Percentiles rank a stretch among this genome's conserved stretches.
Evolutionary conservation across 2,113 vertebrate species (phyloP).

Genomic region (Ancistrus triradiatus): DNA sequence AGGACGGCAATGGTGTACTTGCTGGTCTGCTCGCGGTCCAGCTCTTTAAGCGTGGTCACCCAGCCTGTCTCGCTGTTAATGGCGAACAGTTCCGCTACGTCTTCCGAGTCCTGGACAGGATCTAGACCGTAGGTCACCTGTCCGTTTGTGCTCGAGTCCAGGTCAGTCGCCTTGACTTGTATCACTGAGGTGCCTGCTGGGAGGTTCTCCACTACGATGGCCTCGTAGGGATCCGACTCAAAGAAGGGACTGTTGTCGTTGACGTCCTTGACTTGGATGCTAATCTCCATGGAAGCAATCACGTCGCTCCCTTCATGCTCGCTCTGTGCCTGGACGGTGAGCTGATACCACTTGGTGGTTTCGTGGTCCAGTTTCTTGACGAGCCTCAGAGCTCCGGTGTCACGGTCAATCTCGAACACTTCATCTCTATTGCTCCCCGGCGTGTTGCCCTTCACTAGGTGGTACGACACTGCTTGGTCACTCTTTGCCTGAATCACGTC

Average conservation of each 20-base stretch:
- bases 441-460: conserved; percentile 81
- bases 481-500: conserved; percentile 81
- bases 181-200: conserved; percentile 81
- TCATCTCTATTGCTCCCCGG: conserved; percentile 88
- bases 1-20: conserved; percentile 76
- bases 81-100: conserved; percentile 79
- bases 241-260: conserved; percentile 90
- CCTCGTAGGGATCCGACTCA: conserved; percentile 87
- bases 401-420: conserved; percentile 83
- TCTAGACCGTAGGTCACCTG: conserved; percentile 85
- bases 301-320: conserved; percentile 71
- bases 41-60: conserved; percentile 89
- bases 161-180: conserved; percentile 84
- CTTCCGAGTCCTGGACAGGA: conserved; percentile 68
- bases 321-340: conserved; percentile 76
- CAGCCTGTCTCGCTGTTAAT: conserved; percentile 88
- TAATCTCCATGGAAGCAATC: conserved; percentile 77
- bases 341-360: conserved; percentile 92
- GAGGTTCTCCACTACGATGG: conserved; percentile 86
- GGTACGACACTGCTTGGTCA: conserved; percentile 74
- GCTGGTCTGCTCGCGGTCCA: conserved; percentile 79
- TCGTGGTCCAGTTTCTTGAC: conserved; percentile 91
- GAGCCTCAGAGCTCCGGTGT: conserved; percentile 84
- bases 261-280: conserved; percentile 87
- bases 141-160: conserved; percentile 86